Evolutionary conservation across 2,888 invertebrate genomes (phyloP).

Genomic region (Drepanosiphum platanoidis): DNA sequence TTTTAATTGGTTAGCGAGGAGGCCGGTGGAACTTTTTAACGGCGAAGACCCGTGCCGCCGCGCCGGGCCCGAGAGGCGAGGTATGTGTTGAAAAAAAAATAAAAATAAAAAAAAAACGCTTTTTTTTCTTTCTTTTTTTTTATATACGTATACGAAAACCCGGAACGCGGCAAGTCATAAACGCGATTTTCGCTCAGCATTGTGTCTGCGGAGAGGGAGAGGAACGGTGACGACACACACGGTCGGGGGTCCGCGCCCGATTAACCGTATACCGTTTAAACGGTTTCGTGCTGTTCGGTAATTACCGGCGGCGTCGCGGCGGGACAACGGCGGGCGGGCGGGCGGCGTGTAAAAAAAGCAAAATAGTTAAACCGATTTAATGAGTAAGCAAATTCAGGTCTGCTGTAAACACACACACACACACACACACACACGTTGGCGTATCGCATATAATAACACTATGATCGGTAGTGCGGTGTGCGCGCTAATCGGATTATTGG

Average conservation of each 20-base stretch:
- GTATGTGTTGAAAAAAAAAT: not conserved
- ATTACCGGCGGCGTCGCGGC: not conserved
- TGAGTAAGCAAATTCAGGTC: not conserved
- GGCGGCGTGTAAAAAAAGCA: not conserved
- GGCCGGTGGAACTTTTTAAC: conserved; percentile 28
- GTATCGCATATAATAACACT: not conserved
- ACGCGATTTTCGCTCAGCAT: conserved; percentile 11
- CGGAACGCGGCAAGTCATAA: conserved; percentile 19
- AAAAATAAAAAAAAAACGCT: not conserved
- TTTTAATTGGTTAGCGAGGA: conserved; percentile 37
- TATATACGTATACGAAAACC: not conserved
- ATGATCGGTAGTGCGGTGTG: not conserved
- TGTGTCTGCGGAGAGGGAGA: not conserved
- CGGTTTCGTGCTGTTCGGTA: conserved; percentile 47
- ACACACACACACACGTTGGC: not conserved
- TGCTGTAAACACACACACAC: not conserved
- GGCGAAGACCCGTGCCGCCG: not conserved
- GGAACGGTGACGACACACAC: conserved; percentile 6
- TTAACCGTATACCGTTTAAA: conserved; percentile 40
- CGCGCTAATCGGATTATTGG: not conserved
- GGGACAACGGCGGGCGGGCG: not conserved
- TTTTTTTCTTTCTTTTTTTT: no score
- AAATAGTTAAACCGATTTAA: conserved; percentile 13
- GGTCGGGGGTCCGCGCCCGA: conserved; percentile 31
- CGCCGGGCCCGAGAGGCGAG: not conserved